Evolutionary conservation across 2,797 vertebrate species (phyloP).

Genomic region (Artibeus jamaicensis): DNA sequence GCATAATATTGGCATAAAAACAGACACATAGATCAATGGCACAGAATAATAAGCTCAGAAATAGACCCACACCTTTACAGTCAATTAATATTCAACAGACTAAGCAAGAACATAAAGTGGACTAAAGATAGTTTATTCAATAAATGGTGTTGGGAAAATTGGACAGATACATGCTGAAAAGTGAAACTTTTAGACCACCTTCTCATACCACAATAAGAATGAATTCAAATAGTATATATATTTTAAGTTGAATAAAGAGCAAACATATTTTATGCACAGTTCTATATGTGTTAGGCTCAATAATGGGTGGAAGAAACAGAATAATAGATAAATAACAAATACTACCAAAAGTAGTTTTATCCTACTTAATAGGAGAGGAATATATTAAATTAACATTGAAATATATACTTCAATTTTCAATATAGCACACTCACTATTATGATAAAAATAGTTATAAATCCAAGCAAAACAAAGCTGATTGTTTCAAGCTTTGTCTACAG

Average conservation of each 20-base stretch:
- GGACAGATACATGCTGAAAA: neutral
- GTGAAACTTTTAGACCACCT: neutral
- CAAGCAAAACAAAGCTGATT: neutral
- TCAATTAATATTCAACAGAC: neutral
- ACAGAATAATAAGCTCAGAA: neutral
- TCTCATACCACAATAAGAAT: neutral
- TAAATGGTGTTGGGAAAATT: neutral
- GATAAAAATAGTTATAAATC: neutral
- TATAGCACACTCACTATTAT: neutral
- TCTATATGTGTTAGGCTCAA: neutral
- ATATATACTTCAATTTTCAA: neutral
- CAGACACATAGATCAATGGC: neutral
- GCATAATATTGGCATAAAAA: neutral
- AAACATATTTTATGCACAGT: conserved; percentile 1
- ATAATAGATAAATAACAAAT: neutral
- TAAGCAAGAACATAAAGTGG: neutral
- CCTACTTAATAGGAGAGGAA: neutral
- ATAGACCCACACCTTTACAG: neutral
- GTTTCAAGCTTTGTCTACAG: neutral
- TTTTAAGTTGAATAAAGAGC: neutral
- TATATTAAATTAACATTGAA: neutral
- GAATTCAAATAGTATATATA: neutral
- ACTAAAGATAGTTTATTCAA: neutral
- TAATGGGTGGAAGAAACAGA: neutral
- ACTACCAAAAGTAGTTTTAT: neutral